These are phyloP conservation scores for Ariopsis seemanni DNA, from an alignment of 2,113 vertebrate species.

Conservation along the genomic window DNA sequence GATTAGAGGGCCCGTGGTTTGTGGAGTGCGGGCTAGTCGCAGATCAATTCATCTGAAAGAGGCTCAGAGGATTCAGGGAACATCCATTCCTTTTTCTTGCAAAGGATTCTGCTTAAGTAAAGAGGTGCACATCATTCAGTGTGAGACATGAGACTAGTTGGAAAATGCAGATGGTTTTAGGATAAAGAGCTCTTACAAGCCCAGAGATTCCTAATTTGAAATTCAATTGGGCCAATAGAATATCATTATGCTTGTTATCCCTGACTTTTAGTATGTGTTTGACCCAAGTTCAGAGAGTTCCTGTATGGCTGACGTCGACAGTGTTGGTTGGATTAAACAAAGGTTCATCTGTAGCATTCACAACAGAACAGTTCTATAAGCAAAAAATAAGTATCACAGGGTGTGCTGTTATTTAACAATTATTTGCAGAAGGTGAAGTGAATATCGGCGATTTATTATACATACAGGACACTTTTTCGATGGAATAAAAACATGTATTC, in stretches of 20 bases:
- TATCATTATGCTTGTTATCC: slow-evolving; percentile 9
- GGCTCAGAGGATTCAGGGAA: slow-evolving; percentile 38
- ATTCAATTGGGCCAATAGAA: background rate
- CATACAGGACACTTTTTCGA: too few relatives aligned
- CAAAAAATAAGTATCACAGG: background rate
- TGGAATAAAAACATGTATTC: too few relatives aligned
- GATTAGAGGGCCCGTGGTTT: slow-evolving; percentile 54
- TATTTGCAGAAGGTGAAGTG: too few relatives aligned
- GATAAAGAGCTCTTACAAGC: background rate
- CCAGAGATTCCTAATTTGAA: background rate
- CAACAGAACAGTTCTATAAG: background rate
- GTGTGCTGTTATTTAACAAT: background rate
- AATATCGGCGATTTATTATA: too few relatives aligned
- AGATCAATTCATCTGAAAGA: slow-evolving; percentile 47
- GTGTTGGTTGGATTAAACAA: background rate
- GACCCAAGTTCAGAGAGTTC: slow-evolving; percentile 2
- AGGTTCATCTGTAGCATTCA: background rate
- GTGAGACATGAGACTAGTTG: background rate
- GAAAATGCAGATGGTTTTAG: background rate
- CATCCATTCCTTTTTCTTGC: slow-evolving; percentile 50
- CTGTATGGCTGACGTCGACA: background rate
- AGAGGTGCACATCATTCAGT: background rate
- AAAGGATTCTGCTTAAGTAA: slow-evolving; percentile 19
- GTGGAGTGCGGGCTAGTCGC: slow-evolving; percentile 37
- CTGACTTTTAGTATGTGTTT: slow-evolving; percentile 1